Evolutionary conservation across 1,140 invertebrate genomes (phyloP), one percentile per base, ranked within the genome.

Genomic region (Argopecten irradians): DNA sequence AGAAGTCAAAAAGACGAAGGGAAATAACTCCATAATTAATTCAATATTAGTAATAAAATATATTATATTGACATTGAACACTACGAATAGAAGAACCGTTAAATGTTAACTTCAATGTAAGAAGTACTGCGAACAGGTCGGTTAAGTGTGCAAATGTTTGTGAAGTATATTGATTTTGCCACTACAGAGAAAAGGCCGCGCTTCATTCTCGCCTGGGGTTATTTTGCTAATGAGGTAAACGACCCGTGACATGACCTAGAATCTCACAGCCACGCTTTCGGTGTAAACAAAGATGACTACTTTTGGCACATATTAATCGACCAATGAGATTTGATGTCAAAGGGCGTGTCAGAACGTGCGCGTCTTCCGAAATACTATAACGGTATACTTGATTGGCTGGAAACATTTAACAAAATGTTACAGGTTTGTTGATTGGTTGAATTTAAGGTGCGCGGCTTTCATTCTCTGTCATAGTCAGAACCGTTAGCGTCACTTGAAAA

Each of bases 401-500:
- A 71, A 71, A 2, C 1, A 28, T 1, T 71, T 71, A 71, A 28
- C 8, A n/a, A 3, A 16, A 28, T 71, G 55, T 71, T 28, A 71
- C n/a, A 71, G 5, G 5, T 71, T 71, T 71, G 22, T 71, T 71
- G 55, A 71, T 71, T 71, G 55, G 55, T 71, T 28, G 16, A 71
- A 71, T 71, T 71, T n/a, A 71, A 71, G 55, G 55, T 71, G n/a
- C 55, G 55, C 55, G 55, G 55, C 1, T 71, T 71, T 71, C 55
- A 71, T 71, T 71, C 55, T 71, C 55, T 71, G 22, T 71, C n/a
- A 5, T 71, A 28, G 22, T 71, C 55, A 28, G 55, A 71, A 71
- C 55, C 55, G 55, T 71, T 71, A 71, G 55, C 55, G 55, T 71
- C 55, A 71, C 55, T 71, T 71, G 55, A 71, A 71, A n/a, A 46